Base-by-base conservation (phyloP, 2,797 vertebrate genomes). In the Acipenser transmontanus region DNA sequence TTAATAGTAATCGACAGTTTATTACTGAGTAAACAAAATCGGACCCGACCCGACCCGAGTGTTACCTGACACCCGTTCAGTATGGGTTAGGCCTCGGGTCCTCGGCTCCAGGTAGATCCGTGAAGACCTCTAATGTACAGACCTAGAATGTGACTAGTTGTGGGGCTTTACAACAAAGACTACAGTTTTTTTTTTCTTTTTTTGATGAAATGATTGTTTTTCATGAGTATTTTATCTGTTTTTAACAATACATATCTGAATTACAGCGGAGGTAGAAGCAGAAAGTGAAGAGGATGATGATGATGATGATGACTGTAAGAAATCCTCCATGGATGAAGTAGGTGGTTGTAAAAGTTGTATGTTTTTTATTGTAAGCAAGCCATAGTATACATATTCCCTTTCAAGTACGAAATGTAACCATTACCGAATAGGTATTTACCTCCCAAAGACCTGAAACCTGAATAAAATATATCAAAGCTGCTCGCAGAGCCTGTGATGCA, bases 321-420 rank as follows among this genome's bases (percentile, higher is more conserved):
- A 99, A 74, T 95, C 94, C 63, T 98, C 92, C 3, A 96, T 95
- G 89, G 97, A 99, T 68, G 97, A 99, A 91, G 97, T 99, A 77
- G 65, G 90, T 69, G 20, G 6, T 12, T 52, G 50, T 52, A 52
- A 52, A 52, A 7, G 13, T 52, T 47, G 59, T 34, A 61, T 63
- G 12, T 52, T 52, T 51, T 8, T 52, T 52, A 52, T 52, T 6
- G 2, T 6, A 52, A 52, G 12, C 50, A 12, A 8, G 6, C 50
- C 50, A 8, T 52, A 8, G 12, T 8, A 8, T 51, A 57, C 11
- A 0, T 12, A 57, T 57, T 57, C 34, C 34, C 34, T 34, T 34
- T 34, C 34, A 34, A 34, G 34, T 34, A 34, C 34, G 4, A 3
- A 34, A 34, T 34, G 34, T 34, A 34, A 34, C 34, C 34, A 34